A percentile compares a stretch with the other conserved stretches of the same genome.
These are phyloP conservation scores for Pygoscelis antarcticus DNA, from an alignment of 2,113 vertebrate species.

Conservation along the genomic window DNA sequence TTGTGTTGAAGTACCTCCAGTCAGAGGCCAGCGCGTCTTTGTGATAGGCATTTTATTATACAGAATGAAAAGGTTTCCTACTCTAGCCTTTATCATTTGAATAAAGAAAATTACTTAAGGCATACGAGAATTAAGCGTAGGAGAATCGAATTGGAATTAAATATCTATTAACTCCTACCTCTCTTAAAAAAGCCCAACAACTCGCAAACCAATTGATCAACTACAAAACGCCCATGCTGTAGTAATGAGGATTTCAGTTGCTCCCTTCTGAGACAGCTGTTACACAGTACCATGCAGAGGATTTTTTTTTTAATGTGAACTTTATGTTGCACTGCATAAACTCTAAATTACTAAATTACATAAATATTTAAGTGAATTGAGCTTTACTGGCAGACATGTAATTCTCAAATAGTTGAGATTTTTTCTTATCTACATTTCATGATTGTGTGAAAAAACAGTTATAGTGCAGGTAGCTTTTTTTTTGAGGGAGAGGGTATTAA, in stretches of 20 bases:
- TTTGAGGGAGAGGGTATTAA: background rate
- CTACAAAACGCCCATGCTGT: rapidly evolving
- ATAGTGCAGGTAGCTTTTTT: background rate
- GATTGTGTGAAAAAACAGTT: background rate
- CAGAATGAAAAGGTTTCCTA: background rate
- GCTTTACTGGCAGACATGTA: background rate
- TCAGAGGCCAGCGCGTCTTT: background rate
- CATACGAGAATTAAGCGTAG: background rate
- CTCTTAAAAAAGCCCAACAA: background rate
- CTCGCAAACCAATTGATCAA: background rate
- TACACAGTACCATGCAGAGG: background rate
- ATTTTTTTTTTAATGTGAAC: background rate
- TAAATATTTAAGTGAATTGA: background rate
- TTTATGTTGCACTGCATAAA: background rate
- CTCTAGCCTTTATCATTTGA: background rate
- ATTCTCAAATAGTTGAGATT: background rate
- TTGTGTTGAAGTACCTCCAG: background rate
- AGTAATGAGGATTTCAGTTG: background rate
- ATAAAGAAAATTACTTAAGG: background rate
- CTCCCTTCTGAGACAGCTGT: background rate
- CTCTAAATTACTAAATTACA: background rate
- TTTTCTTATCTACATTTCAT: background rate
- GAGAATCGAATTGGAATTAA: background rate
- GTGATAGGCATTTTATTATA: background rate
- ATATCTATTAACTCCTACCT: background rate